A percentile compares a stretch with the other conserved stretches of the same genome.
These are phyloP conservation scores for Thermophis baileyi DNA, from an alignment of 2,113 vertebrate genomes.

Conservation along the genomic window DNA sequence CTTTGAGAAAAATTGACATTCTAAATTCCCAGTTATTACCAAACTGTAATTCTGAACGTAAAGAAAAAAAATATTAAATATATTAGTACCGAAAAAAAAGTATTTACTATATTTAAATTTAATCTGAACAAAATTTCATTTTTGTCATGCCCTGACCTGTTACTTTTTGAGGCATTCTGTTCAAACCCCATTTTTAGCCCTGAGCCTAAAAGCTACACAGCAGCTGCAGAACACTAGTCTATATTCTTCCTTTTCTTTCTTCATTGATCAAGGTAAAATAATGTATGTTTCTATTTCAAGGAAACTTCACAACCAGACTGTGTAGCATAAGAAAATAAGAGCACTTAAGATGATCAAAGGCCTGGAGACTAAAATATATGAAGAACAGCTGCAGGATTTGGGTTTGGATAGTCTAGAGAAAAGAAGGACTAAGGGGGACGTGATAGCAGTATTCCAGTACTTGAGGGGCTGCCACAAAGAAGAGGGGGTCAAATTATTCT, in stretches of 20 bases:
- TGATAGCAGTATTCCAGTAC: too few relatives aligned
- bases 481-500: too few relatives aligned
- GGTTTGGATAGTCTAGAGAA: too few relatives aligned
- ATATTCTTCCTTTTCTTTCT: background rate
- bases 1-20: background rate
- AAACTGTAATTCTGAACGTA: background rate
- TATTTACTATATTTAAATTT: background rate
- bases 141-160: background rate
- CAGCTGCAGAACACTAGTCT: background rate
- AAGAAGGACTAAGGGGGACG: too few relatives aligned
- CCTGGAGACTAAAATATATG: too few relatives aligned
- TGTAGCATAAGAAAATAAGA: background rate
- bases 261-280: background rate
- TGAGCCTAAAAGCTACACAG: background rate
- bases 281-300: background rate
- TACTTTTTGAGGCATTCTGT: background rate
- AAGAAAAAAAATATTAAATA: background rate
- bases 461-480: too few relatives aligned
- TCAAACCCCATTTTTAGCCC: background rate
- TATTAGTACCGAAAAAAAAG: background rate
- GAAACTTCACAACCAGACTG: background rate
- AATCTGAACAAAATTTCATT: background rate
- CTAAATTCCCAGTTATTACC: background rate
- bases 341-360: too few relatives aligned
- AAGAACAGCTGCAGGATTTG: too few relatives aligned